phyloP scores from a whole-genome alignment of 2,113 vertebrate genomes.

The Pygoscelis antarcticus region DNA sequence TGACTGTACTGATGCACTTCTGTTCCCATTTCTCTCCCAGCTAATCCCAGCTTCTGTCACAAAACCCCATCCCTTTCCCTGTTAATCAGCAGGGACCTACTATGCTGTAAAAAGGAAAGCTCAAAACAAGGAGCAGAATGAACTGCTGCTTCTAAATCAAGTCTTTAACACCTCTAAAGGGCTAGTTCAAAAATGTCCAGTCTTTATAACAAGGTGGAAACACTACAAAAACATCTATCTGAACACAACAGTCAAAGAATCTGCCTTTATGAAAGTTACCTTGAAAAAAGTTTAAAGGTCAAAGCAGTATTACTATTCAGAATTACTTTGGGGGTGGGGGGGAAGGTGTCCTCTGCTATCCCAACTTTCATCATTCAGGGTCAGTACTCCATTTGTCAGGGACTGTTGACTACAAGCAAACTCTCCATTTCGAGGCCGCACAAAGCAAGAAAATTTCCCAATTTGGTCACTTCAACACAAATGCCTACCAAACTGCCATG shows the following conservation, averaged over 20 bases:
- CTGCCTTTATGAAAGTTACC: neutral
- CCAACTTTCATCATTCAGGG: neutral
- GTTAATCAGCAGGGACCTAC: neutral
- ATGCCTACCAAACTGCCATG: neutral
- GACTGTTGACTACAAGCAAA: too few relatives aligned
- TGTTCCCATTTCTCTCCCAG: neutral
- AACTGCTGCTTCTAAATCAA: neutral
- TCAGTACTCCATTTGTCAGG: neutral
- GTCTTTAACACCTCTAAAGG: neutral
- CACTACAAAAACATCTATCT: rapidly evolving
- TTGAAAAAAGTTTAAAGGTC: neutral
- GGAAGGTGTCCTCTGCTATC: too few relatives aligned
- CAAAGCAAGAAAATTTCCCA: neutral
- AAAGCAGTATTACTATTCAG: neutral
- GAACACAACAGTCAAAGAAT: neutral
- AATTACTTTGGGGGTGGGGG: neutral
- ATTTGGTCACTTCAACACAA: neutral
- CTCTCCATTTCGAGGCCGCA: neutral
- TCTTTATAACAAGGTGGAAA: neutral
- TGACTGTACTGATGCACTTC: neutral
- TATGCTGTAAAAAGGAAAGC: neutral
- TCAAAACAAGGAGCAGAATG: neutral
- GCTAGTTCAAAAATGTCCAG: neutral
- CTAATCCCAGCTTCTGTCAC: neutral
- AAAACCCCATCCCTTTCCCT: neutral